Evolutionary conservation across 2,113 vertebrate genomes (phyloP).

Genomic region (Mesoclemmys tuberculata): DNA sequence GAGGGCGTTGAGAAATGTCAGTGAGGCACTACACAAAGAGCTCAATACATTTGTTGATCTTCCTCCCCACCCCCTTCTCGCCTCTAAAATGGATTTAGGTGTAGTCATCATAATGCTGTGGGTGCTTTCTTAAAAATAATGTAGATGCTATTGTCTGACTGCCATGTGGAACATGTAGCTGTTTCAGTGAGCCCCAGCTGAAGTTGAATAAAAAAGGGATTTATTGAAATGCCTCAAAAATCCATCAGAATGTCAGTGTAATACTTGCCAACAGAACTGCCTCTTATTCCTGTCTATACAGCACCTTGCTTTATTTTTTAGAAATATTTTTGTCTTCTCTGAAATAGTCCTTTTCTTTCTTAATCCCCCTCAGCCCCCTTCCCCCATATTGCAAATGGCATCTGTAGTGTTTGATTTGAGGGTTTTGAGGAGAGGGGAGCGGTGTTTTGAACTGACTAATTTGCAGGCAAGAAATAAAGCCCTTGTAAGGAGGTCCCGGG

Average conservation of each 20-base stretch:
- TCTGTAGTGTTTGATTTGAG: slow-evolving; percentile 50
- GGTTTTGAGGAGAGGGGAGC: slow-evolving; percentile 51
- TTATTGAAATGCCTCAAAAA: slow-evolving; percentile 77
- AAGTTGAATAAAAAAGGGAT: slow-evolving; percentile 48
- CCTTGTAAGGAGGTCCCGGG: slow-evolving; percentile 67
- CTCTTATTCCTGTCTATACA: slow-evolving; percentile 39
- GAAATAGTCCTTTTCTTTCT: slow-evolving; percentile 39
- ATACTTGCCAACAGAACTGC: slow-evolving; percentile 50
- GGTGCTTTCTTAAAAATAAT: slow-evolving; percentile 76
- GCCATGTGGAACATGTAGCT: slow-evolving; percentile 67
- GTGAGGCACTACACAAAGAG: slow-evolving; percentile 63
- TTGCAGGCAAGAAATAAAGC: slow-evolving; percentile 70
- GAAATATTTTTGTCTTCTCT: slow-evolving; percentile 35
- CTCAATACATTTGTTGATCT: slow-evolving; percentile 71
- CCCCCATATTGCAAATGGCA: background rate
- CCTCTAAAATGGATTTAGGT: slow-evolving; percentile 61
- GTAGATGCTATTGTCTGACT: slow-evolving; percentile 78
- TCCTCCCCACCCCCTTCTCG: slow-evolving; percentile 63
- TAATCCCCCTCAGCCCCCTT: background rate
- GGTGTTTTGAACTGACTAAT: slow-evolving; percentile 70
- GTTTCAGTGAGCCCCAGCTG: slow-evolving; percentile 62
- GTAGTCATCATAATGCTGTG: slow-evolving; percentile 52
- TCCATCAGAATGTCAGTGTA: slow-evolving; percentile 64
- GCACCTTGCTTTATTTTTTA: slow-evolving; percentile 51
- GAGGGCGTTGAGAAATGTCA: slow-evolving; percentile 67